phyloP scores from a whole-genome alignment of 2,888 invertebrate genomes.

The Drosophila villosipedis region DNA sequence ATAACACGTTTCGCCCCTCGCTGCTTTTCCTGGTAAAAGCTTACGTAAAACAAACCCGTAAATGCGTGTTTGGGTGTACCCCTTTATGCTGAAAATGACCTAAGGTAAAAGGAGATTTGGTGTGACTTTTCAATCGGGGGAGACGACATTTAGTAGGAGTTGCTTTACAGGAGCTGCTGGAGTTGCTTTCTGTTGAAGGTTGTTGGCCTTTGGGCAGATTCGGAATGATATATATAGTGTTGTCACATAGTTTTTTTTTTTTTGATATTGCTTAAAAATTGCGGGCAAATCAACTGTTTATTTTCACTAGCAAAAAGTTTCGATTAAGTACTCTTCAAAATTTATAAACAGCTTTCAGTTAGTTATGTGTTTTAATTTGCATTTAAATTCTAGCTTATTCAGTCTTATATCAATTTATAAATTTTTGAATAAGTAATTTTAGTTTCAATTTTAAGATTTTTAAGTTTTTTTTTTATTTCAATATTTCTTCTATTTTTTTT shows the following conservation, averaged over 20 bases:
- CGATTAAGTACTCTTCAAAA: neutral
- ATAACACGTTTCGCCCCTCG: constrained; percentile 46
- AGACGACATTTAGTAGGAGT: constrained; percentile 20
- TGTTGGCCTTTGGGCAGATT: constrained; percentile 64
- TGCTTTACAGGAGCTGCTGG: constrained; percentile 17
- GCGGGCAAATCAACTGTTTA: neutral
- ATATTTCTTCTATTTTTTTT: neutral
- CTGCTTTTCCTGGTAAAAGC: constrained; percentile 7
- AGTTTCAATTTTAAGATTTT: neutral
- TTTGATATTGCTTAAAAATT: neutral
- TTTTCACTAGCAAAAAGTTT: neutral
- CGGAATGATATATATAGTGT: constrained; percentile 51
- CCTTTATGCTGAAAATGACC: constrained; percentile 72
- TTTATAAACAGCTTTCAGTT: neutral
- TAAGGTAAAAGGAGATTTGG: constrained; percentile 73
- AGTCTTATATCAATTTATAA: neutral
- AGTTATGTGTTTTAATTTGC: neutral
- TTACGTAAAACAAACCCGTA: constrained; percentile 52
- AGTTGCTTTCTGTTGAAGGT: constrained; percentile 56
- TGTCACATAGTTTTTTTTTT: constrained; percentile 10
- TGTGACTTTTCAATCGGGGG: constrained; percentile 51
- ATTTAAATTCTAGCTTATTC: neutral
- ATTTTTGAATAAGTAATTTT: neutral
- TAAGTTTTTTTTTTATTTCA: neutral
- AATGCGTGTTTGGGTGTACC: constrained; percentile 35